Evolutionary conservation across 2,888 invertebrate genomes (phyloP).

Genomic region (Platycnemis pennipes): DNA sequence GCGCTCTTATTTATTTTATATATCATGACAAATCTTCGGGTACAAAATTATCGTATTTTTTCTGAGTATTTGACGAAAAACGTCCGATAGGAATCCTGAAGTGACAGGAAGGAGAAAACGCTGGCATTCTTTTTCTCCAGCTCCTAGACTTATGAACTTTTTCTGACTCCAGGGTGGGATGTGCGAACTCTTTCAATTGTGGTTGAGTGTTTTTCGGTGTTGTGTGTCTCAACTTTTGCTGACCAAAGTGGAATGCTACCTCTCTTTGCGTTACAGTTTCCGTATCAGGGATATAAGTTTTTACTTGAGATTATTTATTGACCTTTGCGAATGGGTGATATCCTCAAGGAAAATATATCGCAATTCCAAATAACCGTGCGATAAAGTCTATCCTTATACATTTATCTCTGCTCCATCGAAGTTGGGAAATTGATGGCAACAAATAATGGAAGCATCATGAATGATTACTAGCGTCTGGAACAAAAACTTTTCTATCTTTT

Average conservation of each 20-base stretch:
- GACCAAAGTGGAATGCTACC: not conserved
- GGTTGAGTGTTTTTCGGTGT: conserved; percentile 3
- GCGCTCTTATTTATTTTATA: too few species aligned
- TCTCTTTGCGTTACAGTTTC: not conserved
- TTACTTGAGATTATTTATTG: not conserved
- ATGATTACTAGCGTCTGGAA: too few species aligned
- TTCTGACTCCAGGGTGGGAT: not conserved
- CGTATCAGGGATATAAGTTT: not conserved
- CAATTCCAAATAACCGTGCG: too few species aligned
- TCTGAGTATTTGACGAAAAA: not conserved
- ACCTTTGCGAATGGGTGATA: too few species aligned
- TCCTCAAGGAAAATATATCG: too few species aligned
- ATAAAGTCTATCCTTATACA: too few species aligned
- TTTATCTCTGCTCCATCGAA: too few species aligned
- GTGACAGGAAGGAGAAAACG: not conserved
- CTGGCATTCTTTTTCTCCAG: not conserved
- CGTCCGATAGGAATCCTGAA: not conserved
- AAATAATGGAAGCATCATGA: too few species aligned
- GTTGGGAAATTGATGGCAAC: too few species aligned
- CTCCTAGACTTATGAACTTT: not conserved
- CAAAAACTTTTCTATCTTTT: too few species aligned
- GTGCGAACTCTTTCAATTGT: not conserved
- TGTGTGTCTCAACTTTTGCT: not conserved
- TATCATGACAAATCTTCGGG: too few species aligned
- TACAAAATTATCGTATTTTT: too few species aligned